Percentiles rank a stretch among this genome's conserved stretches.
Conservation (phyloP, 1,140 invertebrate genomes). For the Adelges cooleyi region DNA sequence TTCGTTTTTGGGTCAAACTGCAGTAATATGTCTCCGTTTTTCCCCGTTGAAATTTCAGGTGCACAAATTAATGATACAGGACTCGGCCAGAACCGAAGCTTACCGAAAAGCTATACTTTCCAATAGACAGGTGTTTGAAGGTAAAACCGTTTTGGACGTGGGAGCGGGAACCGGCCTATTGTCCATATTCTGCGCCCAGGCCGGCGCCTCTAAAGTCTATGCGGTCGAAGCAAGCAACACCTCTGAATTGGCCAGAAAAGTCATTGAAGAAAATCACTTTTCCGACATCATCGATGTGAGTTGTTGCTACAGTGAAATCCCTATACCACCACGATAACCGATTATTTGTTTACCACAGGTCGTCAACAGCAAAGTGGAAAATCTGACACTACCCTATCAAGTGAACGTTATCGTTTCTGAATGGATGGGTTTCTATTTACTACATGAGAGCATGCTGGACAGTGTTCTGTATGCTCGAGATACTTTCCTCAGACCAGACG, state of each 20-base stretch:
- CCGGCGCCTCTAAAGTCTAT: slow-evolving; percentile 80
- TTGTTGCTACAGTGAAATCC: too few relatives aligned
- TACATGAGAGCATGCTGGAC: slow-evolving; percentile 97
- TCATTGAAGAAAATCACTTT: slow-evolving; percentile 59
- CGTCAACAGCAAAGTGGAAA: slow-evolving; percentile 53
- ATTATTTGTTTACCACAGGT: slow-evolving; percentile 37
- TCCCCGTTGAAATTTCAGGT: slow-evolving; percentile 51
- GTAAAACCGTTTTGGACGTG: slow-evolving; percentile 81
- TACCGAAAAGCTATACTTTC: slow-evolving; percentile 85
- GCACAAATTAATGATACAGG: slow-evolving; percentile 66
- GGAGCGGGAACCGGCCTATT: slow-evolving; percentile 85
- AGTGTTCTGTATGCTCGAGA: slow-evolving; percentile 84
- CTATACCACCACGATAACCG: too few relatives aligned
- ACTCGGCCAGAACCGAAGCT: slow-evolving; percentile 78
- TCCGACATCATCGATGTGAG: slow-evolving; percentile 49
- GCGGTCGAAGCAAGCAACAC: slow-evolving; percentile 86
- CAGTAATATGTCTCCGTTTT: neutral
- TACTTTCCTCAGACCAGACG: slow-evolving; percentile 60
- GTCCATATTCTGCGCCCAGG: slow-evolving; percentile 89
- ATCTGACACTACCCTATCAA: slow-evolving; percentile 55
- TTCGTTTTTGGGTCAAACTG: too few relatives aligned
- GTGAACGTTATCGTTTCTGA: slow-evolving; percentile 96
- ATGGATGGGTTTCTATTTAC: slow-evolving; percentile 99
- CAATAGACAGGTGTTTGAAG: slow-evolving; percentile 56
- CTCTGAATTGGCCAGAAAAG: slow-evolving; percentile 67